Evolutionary conservation across 1,140 invertebrate species (phyloP), one percentile per base, ranked within the genome.

Genomic region (Diabrotica virgifera): DNA sequence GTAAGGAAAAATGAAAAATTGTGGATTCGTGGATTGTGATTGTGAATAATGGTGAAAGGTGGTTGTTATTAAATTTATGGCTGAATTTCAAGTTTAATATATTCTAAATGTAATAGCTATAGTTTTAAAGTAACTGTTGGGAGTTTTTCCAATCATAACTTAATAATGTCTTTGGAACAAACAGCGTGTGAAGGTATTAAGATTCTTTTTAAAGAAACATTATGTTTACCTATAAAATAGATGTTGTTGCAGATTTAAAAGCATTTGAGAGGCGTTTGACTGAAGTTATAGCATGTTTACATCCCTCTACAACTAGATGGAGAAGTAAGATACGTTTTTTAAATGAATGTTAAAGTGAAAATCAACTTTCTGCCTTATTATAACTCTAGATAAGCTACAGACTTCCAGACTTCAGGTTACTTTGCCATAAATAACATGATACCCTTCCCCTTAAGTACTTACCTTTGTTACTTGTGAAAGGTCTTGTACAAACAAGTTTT

Each of bases 191-290:
- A 90, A 85, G 88, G 88, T 89, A 83, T 77, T 71, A 59, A 65
- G 52, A 63, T 63, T 67, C 52, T 62, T 46, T 13, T 54, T 61
- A 53, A 46, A 57, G n/a, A 64, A 69, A 66, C 70, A 72, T 68
- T 62, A 64, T 67, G 65, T 75, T 46, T 72, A 77, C 71, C 68
- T 73, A 73, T 74, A 75, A 72, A 70, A 64, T 73, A 70, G 71
- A 70, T 79, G 79, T 77, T 78, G 73, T 88, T 89, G 75, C 81
- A 97, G 96, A 98, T 87, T 83, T 98, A 68, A 98, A 97, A 82
- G 95, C 96, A 38, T 98, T 98, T 82, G 96, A 98, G 79, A 85
- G 95, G 65, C 85, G 96, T 62, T 81, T 98, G 4, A 97, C 95
- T 6, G 96, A 98, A 86, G 94, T 98, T n/a, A 95, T 98, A 77